Evolutionary conservation across 1,140 invertebrate species (phyloP).

Genomic region (Mamestra configurata): DNA sequence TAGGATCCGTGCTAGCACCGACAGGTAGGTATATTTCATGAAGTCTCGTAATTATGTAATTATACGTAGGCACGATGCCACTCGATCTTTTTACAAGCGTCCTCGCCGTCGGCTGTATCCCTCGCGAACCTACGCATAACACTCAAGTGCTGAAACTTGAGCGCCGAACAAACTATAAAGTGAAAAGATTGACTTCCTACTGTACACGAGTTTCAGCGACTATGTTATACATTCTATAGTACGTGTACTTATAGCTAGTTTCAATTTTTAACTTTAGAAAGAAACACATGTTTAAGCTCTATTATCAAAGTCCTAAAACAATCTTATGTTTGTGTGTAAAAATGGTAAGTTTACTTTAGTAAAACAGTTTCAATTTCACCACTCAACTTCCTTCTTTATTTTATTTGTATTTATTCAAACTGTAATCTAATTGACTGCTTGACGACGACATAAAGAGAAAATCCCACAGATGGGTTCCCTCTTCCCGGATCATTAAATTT

Average conservation of each 20-base stretch:
- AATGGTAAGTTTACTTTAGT: background rate
- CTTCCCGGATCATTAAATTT: conserved; percentile 74
- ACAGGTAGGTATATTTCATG: conserved; percentile 5
- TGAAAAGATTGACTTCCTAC: conserved; percentile 39
- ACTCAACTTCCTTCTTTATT: background rate
- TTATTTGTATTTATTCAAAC: conserved; percentile 7
- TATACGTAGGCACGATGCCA: conserved; percentile 31
- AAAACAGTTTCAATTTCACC: background rate
- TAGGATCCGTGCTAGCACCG: background rate
- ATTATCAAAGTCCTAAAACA: background rate
- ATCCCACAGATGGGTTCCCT: conserved; percentile 51
- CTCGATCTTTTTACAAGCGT: conserved; percentile 49
- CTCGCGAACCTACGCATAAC: conserved; percentile 35
- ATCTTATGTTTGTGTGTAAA: too few relatives aligned
- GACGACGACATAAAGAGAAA: conserved; percentile 31
- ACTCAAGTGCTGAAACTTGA: conserved; percentile 48
- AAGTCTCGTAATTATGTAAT: conserved; percentile 23
- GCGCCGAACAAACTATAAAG: conserved; percentile 27
- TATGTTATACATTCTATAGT: conserved; percentile 10
- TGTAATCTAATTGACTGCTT: conserved; percentile 8
- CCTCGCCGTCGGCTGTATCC: conserved; percentile 41
- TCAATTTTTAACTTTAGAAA: background rate
- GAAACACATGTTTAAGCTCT: background rate
- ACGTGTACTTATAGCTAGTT: background rate
- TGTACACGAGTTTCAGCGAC: conserved; percentile 10